Evolutionary conservation across 37 sponge, comb jelly and placozoan species (phyloP), one percentile per base, ranked within the genome.

Genomic region (Halisarca cf. caerulea): DNA sequence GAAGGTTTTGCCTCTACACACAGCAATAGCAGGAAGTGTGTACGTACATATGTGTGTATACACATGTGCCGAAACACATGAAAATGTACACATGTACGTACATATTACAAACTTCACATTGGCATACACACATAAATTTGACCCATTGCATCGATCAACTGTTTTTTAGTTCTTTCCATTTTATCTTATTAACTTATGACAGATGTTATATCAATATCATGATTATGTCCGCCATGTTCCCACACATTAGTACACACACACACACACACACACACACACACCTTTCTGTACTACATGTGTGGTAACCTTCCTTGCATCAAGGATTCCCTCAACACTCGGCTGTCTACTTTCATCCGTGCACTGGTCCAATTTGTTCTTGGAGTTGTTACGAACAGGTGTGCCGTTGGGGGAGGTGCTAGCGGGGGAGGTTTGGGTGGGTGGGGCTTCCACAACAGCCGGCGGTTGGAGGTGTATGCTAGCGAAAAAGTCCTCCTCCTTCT

Each of bases 261-360:
- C 83, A 83, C 37, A 32, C 24, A 42, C 43, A 66, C 27, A 8
- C 21, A 2, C 9, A 25, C 44, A 54, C 71, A 51, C 18, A 80
- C 87, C 72, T 41, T 81, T 58, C 35, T 85, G 74, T 41, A 28
- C 20, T 23, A 28, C 78, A n/a, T 66, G 23, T 45, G 33, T 27
- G 2, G 58, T 30, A 23, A 64, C 80, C 44, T 25, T 70, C 2
- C 51, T 11, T 14, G 51, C 51, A 47, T 47, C 51, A 4, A 62
- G 61, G 20, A 91, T 57, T 0, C 88, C 84, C 0, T 87, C 91
- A n/a, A 91, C 88, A 79, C 81, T 86, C 8, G 91, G 91, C 51
- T 91, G 91, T 6, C 87, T 34, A 11, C 24, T 18, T 17, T 58
- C 71, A 4, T 77, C 86, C 0, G 42, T 47, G 17, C 7, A 57